Conservation (phyloP, 2,113 vertebrate species). For the Actenoides hombroni region DNA sequence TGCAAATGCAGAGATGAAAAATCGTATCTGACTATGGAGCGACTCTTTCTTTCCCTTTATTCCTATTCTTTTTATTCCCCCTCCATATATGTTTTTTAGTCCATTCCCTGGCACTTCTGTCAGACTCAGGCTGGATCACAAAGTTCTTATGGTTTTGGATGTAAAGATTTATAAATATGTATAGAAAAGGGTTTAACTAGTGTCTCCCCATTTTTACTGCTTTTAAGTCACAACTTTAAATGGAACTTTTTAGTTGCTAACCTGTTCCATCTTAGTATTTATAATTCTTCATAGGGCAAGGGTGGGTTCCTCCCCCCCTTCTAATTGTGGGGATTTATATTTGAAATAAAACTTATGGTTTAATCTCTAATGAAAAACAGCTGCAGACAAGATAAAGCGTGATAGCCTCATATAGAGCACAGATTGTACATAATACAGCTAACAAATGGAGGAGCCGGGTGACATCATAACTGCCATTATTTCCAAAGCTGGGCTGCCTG, state of each 20-base stretch:
- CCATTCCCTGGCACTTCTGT: not conserved
- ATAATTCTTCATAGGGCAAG: not conserved
- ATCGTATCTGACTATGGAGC: not conserved
- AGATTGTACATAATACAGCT: not conserved
- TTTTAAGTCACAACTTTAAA: not conserved
- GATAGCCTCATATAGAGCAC: not conserved
- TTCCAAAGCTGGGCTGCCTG: not conserved
- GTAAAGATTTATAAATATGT: not conserved
- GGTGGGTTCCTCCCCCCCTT: not conserved
- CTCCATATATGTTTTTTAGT: rapidly evolving
- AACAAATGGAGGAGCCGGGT: not conserved
- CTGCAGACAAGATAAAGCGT: not conserved
- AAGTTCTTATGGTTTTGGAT: not conserved
- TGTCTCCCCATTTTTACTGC: not conserved
- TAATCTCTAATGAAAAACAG: not conserved
- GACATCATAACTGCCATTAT: not conserved
- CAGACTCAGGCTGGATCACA: not conserved
- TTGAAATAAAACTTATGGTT: not conserved
- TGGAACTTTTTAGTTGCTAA: not conserved
- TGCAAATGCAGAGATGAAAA: not conserved
- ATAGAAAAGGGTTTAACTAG: not conserved
- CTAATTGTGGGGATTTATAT: not conserved
- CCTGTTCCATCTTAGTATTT: not conserved
- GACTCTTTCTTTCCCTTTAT: not conserved
- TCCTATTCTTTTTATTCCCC: not conserved